Base-by-base conservation (phyloP, 2,888 invertebrate genomes). In the Chrysopilus asiliformis region DNA sequence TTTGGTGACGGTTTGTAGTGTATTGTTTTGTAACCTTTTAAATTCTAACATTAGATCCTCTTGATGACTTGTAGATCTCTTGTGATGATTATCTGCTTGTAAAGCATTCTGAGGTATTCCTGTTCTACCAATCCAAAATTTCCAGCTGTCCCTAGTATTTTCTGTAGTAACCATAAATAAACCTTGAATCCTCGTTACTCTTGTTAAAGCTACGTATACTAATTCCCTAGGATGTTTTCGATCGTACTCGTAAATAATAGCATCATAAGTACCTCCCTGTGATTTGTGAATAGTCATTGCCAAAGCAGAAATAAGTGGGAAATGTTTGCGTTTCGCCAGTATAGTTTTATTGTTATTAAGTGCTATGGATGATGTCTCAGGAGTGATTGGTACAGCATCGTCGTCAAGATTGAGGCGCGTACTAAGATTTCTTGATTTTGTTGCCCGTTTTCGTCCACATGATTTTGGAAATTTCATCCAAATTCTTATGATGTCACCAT, bases 261-360 rank as follows among this genome's bases (percentile, higher is more conserved):
- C 35, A 37, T 42, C 42, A 33, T 45, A 49, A 12, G 50, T 49
- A 8, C 47, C 47, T 19, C 48, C 47, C 39, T 52, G 51, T 8
- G 47, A 48, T 34, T 49, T 50, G 34, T 52, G 49, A 43, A 52
- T 48, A 20, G 47, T 50, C 30, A 48, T 46, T 7, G 46, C 47
- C 38, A 39, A 44, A 14, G 42, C 48, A 9, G 48, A 38, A 13
- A 45, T 41, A 12, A 49, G 14, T 34, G 52, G 45, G 36, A 49
- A 47, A 38, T 50, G 46, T 28, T 46, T 47, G 16, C 48, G 35
- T 43, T 45, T 45, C 27, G 35, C 47, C 19, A 38, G 30, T 18
- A 45, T 35, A 14, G 42, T 42, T 37, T 44, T 44, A 39, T 45
- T 47, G 15, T 14, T 28, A 9, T 30, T 24, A 15, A 34, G 12